Conservation (phyloP, 2,888 invertebrate species). For the Metalampra italica region DNA sequence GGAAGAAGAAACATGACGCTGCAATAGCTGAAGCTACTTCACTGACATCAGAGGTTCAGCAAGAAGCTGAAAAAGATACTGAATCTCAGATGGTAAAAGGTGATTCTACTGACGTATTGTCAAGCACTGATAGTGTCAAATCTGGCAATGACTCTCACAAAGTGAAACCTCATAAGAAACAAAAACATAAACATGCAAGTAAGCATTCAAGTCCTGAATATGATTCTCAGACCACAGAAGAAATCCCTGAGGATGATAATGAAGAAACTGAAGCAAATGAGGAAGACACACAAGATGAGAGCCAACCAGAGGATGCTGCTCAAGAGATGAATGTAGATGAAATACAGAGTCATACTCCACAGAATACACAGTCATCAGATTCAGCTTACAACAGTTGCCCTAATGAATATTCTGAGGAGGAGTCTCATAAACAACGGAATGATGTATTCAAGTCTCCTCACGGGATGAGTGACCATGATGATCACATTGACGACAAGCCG, state of each 20-base stretch:
- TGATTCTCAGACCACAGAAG: conserved; percentile 10
- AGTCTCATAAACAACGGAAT: conserved; percentile 55
- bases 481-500: conserved; percentile 67
- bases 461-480: conserved; percentile 51
- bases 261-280: conserved; percentile 27
- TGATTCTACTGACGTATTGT: conserved; percentile 58
- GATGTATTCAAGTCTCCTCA: conserved; percentile 70
- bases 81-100: conserved; percentile 47
- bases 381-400: conserved; percentile 70
- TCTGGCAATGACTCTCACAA: conserved; percentile 34
- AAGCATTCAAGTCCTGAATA: conserved; percentile 52
- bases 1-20: conserved; percentile 52
- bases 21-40: conserved; percentile 13
- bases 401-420: conserved; percentile 66
- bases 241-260: conserved; percentile 24
- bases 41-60: conserved; percentile 30
- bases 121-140: conserved; percentile 44
- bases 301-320: conserved; percentile 25
- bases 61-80: conserved; percentile 40
- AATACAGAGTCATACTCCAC: conserved; percentile 45
- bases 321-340: conserved; percentile 41
- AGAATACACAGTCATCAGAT: conserved; percentile 58
- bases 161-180: conserved; percentile 46
- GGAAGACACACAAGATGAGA: conserved; percentile 28
- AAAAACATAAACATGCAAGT: conserved; percentile 52